phyloP scores from a whole-genome alignment of 2,888 invertebrate species.

The Eilema griseolum region DNA sequence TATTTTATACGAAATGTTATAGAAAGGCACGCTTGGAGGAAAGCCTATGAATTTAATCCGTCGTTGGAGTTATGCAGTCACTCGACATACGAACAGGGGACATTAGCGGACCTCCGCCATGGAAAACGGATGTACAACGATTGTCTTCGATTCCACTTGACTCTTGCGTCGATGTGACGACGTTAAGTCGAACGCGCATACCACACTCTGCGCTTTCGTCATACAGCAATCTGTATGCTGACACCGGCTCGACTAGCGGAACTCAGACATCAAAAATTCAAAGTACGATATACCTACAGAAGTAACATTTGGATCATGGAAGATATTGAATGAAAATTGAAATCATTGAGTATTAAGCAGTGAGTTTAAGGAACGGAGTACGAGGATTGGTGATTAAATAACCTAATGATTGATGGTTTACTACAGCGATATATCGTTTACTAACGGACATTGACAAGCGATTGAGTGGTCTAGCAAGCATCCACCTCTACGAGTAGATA shows the following conservation, averaged over 20 bases:
- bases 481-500: slow-evolving; percentile 44
- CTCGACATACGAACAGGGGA: slow-evolving; percentile 67
- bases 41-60: slow-evolving; percentile 83
- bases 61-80: slow-evolving; percentile 77
- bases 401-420: slow-evolving; percentile 28
- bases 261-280: slow-evolving; percentile 25
- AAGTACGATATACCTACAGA: slow-evolving; percentile 29
- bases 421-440: slow-evolving; percentile 19
- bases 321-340: slow-evolving; percentile 36
- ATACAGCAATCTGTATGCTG: slow-evolving; percentile 47
- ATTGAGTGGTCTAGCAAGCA: slow-evolving; percentile 43
- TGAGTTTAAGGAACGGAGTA: slow-evolving; percentile 28
- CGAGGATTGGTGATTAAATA: slow-evolving; percentile 19
- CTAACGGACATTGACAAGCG: slow-evolving; percentile 31
- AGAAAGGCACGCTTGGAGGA: slow-evolving; percentile 86
- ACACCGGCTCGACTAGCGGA: slow-evolving; percentile 43
- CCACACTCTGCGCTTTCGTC: slow-evolving; percentile 20
- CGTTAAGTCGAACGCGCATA: slow-evolving; percentile 40
- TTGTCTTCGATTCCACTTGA: slow-evolving; percentile 58
- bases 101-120: slow-evolving; percentile 60
- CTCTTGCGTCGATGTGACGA: slow-evolving; percentile 51
- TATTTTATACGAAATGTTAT: slow-evolving; percentile 85
- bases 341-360: slow-evolving; percentile 11
- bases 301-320: slow-evolving; percentile 32
- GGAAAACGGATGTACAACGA: slow-evolving; percentile 58